These are phyloP conservation scores for Tupiocoris notatus DNA, from an alignment of 2,888 invertebrate species.

Conservation along the genomic window DNA sequence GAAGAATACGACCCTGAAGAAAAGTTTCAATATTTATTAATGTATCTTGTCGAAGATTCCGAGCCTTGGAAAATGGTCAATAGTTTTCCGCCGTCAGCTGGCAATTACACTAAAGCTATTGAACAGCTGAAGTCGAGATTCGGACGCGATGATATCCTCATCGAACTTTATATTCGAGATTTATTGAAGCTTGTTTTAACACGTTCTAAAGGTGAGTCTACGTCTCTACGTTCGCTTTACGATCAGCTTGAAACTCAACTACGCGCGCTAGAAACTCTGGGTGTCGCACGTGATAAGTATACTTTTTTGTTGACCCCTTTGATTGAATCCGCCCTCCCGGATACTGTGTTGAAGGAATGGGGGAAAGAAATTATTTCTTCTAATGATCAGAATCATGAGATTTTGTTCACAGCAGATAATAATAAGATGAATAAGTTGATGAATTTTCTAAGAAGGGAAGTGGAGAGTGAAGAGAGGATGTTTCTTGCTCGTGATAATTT, in stretches of 20 bases:
- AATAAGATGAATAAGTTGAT: conserved; percentile 43
- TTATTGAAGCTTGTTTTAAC: conserved; percentile 50
- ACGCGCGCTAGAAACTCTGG: conserved; percentile 30
- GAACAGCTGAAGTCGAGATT: conserved; percentile 46
- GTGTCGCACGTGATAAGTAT: conserved; percentile 11
- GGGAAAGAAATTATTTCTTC: background rate
- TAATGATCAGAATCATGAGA: no score
- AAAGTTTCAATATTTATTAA: conserved; percentile 47
- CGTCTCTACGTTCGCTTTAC: conserved; percentile 44
- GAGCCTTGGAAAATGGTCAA: conserved; percentile 47
- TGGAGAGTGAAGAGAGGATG: conserved; percentile 49
- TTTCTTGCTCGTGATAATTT: conserved; percentile 46
- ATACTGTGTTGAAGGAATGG: background rate
- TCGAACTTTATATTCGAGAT: conserved; percentile 49
- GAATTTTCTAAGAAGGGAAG: conserved; percentile 48
- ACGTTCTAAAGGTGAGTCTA: conserved; percentile 45
- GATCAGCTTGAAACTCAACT: conserved; percentile 51
- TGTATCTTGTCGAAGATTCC: conserved; percentile 38
- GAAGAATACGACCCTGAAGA: conserved; percentile 12
- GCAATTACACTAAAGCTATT: conserved; percentile 50
- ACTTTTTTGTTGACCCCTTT: conserved; percentile 14
- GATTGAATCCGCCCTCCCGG: conserved; percentile 17
- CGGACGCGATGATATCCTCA: conserved; percentile 49
- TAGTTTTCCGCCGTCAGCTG: conserved; percentile 37
- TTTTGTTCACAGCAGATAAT: no score